These are phyloP conservation scores for Heteractis magnifica DNA, from an alignment of 92 coral and sea anemone genomes.

Conservation along the genomic window DNA sequence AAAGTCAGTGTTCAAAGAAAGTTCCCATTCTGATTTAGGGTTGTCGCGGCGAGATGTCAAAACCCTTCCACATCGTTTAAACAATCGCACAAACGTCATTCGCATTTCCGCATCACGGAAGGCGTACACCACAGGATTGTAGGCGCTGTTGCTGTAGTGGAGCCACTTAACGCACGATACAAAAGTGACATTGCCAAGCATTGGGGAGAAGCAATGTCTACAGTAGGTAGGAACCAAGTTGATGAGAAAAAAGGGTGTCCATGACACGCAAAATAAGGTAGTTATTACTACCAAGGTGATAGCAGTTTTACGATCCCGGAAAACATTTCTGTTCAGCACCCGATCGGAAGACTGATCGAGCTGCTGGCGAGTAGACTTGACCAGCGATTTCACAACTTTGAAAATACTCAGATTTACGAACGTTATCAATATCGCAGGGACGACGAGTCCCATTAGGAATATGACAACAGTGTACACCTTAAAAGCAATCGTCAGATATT, in stretches of 20 bases:
- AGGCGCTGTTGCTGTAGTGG: slow-evolving; percentile 65
- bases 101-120: slow-evolving; percentile 67
- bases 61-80: slow-evolving; percentile 39
- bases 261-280: slow-evolving; percentile 72
- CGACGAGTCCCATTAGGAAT: slow-evolving; percentile 40
- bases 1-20: slow-evolving; percentile 23
- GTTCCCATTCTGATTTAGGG: slow-evolving; percentile 11
- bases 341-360: slow-evolving; percentile 18
- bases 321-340: slow-evolving; percentile 40
- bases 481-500: slow-evolving; percentile 3
- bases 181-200: slow-evolving; percentile 40
- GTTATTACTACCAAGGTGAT: slow-evolving; percentile 77
- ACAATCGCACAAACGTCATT: slow-evolving; percentile 53
- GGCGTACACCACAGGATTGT: slow-evolving; percentile 63
- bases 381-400: slow-evolving; percentile 56
- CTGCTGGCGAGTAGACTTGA: slow-evolving; percentile 32
- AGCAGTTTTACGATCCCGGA: slow-evolving; percentile 69
- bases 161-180: slow-evolving; percentile 50
- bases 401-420: slow-evolving; percentile 59
- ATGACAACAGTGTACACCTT: slow-evolving; percentile 47
- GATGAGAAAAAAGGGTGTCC: slow-evolving; percentile 77
- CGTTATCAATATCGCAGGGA: slow-evolving; percentile 55
- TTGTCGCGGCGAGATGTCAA: not conserved
- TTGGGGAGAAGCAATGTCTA: slow-evolving; percentile 28
- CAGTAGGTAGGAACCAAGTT: slow-evolving; percentile 46